Conservation (phyloP, 2,888 invertebrate genomes). For the Odontocolon sp. region DNA sequence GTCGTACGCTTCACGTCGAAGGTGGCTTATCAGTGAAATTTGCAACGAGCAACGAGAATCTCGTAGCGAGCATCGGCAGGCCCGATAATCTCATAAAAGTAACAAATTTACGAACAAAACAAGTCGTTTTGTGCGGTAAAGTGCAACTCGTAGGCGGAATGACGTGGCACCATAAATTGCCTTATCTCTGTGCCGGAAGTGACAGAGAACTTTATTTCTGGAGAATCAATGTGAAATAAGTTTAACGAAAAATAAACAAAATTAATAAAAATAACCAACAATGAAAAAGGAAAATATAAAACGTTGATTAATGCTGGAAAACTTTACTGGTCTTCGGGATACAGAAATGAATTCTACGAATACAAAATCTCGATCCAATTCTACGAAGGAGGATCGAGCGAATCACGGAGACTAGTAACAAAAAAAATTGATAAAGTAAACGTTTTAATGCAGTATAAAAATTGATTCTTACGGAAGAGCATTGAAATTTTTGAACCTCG, state of each 20-base stretch:
- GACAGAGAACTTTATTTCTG: slow-evolving; percentile 85
- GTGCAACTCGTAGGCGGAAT: slow-evolving; percentile 84
- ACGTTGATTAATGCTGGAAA: neutral
- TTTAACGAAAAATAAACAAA: neutral
- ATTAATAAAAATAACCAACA: neutral
- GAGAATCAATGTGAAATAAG: slow-evolving; percentile 81
- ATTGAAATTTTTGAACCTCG: no score
- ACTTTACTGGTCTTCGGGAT: neutral
- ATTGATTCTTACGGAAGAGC: no score
- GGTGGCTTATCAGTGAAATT: slow-evolving; percentile 85
- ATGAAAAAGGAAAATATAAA: no score
- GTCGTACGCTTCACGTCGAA: slow-evolving; percentile 84
- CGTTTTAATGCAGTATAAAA: no score
- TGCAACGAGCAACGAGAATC: slow-evolving; percentile 84
- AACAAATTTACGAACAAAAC: slow-evolving; percentile 83
- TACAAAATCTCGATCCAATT: no score
- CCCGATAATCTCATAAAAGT: slow-evolving; percentile 87
- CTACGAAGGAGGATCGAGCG: no score
- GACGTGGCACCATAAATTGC: slow-evolving; percentile 85
- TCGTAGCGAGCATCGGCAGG: slow-evolving; percentile 86
- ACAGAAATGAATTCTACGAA: neutral
- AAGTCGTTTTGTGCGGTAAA: slow-evolving; percentile 82
- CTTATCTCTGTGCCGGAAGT: slow-evolving; percentile 84
- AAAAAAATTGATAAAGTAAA: no score
- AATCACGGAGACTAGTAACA: neutral